These are phyloP conservation scores for Papilio demoleus DNA, from an alignment of 2,888 invertebrate genomes.

Conservation along the genomic window DNA sequence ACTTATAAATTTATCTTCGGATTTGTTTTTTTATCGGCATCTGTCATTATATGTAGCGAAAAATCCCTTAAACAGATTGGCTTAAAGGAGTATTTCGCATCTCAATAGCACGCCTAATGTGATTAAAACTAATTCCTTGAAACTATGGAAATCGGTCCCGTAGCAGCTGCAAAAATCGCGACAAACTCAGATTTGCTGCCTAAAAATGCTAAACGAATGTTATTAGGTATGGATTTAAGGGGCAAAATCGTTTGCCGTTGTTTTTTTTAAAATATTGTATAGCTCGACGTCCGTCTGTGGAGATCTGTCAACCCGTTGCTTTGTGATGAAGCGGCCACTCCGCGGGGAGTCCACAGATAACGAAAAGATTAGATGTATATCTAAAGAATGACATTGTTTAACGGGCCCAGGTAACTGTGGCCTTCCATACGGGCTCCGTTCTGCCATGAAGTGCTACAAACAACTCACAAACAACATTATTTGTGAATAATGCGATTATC, in stretches of 20 bases:
- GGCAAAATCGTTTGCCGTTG: constrained; percentile 56
- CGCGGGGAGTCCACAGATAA: constrained; percentile 74
- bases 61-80: constrained; percentile 49
- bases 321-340: constrained; percentile 77
- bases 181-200: constrained; percentile 54
- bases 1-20: constrained; percentile 7
- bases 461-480: constrained; percentile 80
- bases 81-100: constrained; percentile 46
- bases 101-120: constrained; percentile 60
- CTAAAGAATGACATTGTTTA: constrained; percentile 78
- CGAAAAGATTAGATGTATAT: constrained; percentile 80
- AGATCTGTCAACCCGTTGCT: constrained; percentile 83
- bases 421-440: constrained; percentile 48
- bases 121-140: constrained; percentile 73
- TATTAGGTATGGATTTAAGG: constrained; percentile 52
- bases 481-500: constrained; percentile 74
- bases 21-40: constrained; percentile 23
- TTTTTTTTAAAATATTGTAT: constrained; percentile 75
- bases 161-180: constrained; percentile 62
- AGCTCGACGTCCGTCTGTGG: constrained; percentile 69
- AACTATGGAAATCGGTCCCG: constrained; percentile 58
- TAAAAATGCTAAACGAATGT: constrained; percentile 44
- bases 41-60: constrained; percentile 39
- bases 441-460: constrained; percentile 68
- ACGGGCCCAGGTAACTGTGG: constrained; percentile 68